A percentile compares a stretch with the other conserved stretches of the same genome.
phyloP scores from a whole-genome alignment of 2,797 vertebrate genomes.

The Hippopotamyrus pictus region DNA sequence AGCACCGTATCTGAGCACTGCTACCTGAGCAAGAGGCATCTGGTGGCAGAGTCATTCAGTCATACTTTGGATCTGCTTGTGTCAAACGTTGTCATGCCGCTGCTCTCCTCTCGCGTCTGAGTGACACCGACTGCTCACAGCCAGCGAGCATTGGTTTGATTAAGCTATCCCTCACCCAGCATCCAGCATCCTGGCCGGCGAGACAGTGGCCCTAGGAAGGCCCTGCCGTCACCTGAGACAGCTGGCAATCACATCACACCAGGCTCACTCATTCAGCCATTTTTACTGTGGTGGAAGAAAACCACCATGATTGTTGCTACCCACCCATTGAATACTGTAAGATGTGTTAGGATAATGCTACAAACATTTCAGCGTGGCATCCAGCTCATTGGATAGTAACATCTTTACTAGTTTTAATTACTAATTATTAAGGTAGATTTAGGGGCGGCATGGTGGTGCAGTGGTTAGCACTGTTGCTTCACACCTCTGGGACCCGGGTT shows the following conservation, averaged over 20 bases:
- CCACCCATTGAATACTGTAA: neutral
- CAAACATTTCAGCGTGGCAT: neutral
- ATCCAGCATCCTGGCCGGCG: conserved; percentile 70
- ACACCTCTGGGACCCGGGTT: too few species aligned
- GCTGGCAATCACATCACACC: neutral
- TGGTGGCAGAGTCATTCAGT: neutral
- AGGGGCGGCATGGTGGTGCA: too few species aligned
- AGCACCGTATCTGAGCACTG: too few species aligned
- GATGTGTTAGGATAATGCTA: neutral
- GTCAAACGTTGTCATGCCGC: neutral
- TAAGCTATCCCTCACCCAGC: conserved; percentile 77
- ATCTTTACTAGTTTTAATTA: neutral
- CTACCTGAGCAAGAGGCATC: neutral
- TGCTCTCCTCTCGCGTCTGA: neutral
- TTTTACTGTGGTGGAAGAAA: neutral
- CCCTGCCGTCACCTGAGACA: neutral
- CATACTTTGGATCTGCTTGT: neutral
- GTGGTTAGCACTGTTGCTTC: too few species aligned
- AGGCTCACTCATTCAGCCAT: neutral
- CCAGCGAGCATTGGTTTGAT: conserved; percentile 63
- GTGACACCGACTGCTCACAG: neutral
- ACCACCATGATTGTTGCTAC: neutral
- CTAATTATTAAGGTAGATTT: neutral
- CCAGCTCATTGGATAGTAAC: neutral
- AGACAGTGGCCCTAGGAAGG: conserved; percentile 66